Conservation (phyloP, 37 sponge, comb jelly and placozoan species). For the Dysidea cf. avara region DNA sequence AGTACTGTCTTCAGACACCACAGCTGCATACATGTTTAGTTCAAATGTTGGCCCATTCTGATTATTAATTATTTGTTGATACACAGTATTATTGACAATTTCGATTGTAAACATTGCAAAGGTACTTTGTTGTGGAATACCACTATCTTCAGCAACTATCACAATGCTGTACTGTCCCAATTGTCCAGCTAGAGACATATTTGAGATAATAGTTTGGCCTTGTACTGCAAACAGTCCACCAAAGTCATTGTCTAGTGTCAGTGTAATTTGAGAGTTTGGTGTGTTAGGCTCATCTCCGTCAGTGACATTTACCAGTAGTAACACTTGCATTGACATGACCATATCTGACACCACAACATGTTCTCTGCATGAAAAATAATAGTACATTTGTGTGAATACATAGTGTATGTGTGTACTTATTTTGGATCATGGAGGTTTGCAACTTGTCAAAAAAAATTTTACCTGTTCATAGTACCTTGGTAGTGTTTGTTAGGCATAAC, state of each 20-base stretch:
- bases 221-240: constrained; percentile 25
- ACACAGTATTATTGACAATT: constrained; percentile 50
- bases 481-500: too few species aligned
- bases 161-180: constrained; percentile 8
- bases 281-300: constrained; percentile 25
- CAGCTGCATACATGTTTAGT: too few species aligned
- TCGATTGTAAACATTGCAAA: constrained; percentile 23
- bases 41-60: constrained; percentile 64
- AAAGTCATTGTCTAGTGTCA: too few species aligned
- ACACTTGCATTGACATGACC: too few species aligned
- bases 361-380: too few species aligned
- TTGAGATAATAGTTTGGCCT: constrained; percentile 27
- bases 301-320: constrained; percentile 26
- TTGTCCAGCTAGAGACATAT: constrained; percentile 2
- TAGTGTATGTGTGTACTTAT: too few species aligned
- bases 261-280: constrained; percentile 20
- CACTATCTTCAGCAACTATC: constrained; percentile 48
- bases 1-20: constrained; percentile 31
- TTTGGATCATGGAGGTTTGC: too few species aligned
- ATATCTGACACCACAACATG: too few species aligned
- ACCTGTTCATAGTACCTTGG: too few species aligned
- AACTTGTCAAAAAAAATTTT: too few species aligned
- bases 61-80: constrained; percentile 35
- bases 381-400: too few species aligned
- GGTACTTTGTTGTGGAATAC: constrained; percentile 39